Evolutionary conservation across 2,113 vertebrate species (phyloP).

Genomic region (Sminthopsis crassicaudata): DNA sequence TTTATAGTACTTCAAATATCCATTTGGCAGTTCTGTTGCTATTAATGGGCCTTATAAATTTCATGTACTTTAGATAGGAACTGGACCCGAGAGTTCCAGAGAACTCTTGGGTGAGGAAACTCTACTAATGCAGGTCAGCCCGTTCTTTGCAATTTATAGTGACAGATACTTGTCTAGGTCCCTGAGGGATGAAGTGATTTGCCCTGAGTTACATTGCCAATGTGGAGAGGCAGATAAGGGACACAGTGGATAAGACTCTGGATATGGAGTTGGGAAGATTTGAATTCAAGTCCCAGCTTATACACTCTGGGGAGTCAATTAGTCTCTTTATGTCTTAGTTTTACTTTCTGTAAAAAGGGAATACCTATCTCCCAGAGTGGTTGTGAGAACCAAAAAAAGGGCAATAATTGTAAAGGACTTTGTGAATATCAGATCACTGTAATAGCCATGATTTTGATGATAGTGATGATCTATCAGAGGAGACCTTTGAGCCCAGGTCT

Average conservation of each 20-base stretch:
- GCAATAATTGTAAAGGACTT: not conserved
- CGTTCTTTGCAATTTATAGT: not conserved
- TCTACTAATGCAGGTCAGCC: not conserved
- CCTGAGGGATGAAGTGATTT: not conserved
- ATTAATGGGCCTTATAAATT: not conserved
- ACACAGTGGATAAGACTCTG: not conserved
- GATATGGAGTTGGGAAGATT: not conserved
- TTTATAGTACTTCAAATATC: not conserved
- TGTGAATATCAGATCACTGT: not conserved
- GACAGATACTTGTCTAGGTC: not conserved
- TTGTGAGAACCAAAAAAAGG: not conserved
- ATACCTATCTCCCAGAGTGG: no score
- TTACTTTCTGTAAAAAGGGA: not conserved
- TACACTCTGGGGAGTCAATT: not conserved
- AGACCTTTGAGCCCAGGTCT: not conserved
- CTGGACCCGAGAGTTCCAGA: not conserved
- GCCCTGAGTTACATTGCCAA: not conserved
- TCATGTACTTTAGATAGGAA: not conserved
- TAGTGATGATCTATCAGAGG: not conserved
- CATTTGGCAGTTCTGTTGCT: not conserved
- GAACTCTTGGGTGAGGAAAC: not conserved
- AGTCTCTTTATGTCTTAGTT: not conserved
- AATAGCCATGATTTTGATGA: not conserved
- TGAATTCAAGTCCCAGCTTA: not conserved
- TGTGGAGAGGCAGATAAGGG: not conserved